Evolutionary conservation across 1,140 invertebrate genomes (phyloP).

Genomic region (Macrotrachela quadricornifera): DNA sequence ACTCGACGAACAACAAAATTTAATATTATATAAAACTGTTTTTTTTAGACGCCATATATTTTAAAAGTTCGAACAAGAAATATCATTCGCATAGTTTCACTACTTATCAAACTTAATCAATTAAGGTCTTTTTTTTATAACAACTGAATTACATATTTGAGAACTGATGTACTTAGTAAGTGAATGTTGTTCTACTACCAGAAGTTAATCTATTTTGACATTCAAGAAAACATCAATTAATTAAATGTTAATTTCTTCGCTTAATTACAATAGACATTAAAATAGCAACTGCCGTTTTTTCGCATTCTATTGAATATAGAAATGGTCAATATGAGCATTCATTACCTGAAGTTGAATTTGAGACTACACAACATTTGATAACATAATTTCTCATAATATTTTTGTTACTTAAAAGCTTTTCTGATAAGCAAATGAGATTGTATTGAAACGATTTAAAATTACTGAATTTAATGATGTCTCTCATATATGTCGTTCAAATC

Average conservation of each 20-base stretch:
- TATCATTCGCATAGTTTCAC: no score
- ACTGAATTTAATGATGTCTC: no score
- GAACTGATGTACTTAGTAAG: slow-evolving; percentile 94
- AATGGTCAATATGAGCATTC: slow-evolving; percentile 88
- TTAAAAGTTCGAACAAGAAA: no score
- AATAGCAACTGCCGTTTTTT: slow-evolving; percentile 18
- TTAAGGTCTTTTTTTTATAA: no score
- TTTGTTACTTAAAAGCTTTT: no score
- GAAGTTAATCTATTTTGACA: slow-evolving; percentile 67
- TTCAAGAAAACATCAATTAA: slow-evolving; percentile 64
- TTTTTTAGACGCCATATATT: no score
- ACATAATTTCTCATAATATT: slow-evolving; percentile 98
- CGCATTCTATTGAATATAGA: slow-evolving; percentile 15
- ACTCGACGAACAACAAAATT: no score
- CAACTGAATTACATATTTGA: slow-evolving; percentile 89
- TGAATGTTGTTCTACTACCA: slow-evolving; percentile 65
- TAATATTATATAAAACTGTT: no score
- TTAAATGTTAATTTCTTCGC: slow-evolving; percentile 78
- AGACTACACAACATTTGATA: slow-evolving; percentile 95
- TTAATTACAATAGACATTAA: slow-evolving; percentile 75
- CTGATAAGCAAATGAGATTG: no score
- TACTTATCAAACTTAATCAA: no score
- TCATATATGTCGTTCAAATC: no score
- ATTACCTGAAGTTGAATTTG: slow-evolving; percentile 94
- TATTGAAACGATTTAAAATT: no score